Conservation (phyloP, 1,140 invertebrate genomes). For the Macrobrachium rosenbergii region DNA sequence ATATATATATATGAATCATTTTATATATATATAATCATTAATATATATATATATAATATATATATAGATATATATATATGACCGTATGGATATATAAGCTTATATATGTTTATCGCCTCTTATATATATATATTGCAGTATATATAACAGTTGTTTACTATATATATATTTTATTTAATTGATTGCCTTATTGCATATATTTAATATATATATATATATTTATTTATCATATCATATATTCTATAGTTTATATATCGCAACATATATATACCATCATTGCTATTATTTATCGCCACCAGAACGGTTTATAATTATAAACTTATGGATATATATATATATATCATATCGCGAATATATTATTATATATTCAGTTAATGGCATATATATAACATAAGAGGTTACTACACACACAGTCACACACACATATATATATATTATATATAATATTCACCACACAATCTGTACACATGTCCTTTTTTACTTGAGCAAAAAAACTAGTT, state of each 20-base stretch:
- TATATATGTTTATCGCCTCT: conserved; percentile 5
- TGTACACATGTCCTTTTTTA: no score
- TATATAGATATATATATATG: conserved; percentile 25
- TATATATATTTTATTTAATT: conserved; percentile 29
- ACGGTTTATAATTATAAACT: conserved; percentile 35
- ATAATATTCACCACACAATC: no score
- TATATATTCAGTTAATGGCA: not conserved
- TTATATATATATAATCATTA: no score
- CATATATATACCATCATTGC: no score
- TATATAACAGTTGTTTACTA: conserved; percentile 1
- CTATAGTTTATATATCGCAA: no score
- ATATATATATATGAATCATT: no score
- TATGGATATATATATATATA: conserved; percentile 30
- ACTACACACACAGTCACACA: not conserved
- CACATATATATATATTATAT: conserved; percentile 21
- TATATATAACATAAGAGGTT: conserved; percentile 5
- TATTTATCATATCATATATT: conserved; percentile 20
- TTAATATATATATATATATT: conserved; percentile 31
- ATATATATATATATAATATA: no score
- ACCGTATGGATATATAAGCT: conserved; percentile 1
- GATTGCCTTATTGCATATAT: conserved; percentile 9
- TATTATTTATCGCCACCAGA: no score
- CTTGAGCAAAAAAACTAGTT: no score
- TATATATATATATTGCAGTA: conserved; percentile 7
- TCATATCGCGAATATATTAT: not conserved